Evolutionary conservation across 2,888 invertebrate genomes (phyloP).

Genomic region (Limnephilus rhombicus): DNA sequence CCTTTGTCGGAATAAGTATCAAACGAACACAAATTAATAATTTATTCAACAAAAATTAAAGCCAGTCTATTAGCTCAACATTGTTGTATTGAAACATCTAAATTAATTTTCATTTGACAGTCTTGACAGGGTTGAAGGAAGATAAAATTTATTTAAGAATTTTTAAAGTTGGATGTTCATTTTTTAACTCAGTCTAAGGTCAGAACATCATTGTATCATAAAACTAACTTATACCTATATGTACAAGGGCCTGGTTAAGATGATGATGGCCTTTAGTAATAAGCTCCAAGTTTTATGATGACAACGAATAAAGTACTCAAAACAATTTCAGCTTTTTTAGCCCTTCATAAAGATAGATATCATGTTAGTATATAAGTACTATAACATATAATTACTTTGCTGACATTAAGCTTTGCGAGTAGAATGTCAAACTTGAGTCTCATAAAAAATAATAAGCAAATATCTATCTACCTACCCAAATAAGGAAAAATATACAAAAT

Average conservation of each 20-base stretch:
- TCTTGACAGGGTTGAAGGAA: not conserved
- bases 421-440: not conserved
- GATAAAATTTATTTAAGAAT: not conserved
- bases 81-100: conserved; percentile 64
- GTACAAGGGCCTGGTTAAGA: not conserved
- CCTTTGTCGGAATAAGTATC: conserved; percentile 56
- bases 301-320: not conserved
- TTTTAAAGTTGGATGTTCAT: not conserved
- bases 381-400: not conserved
- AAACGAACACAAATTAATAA: conserved; percentile 40
- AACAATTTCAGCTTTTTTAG: not conserved
- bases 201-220: not conserved
- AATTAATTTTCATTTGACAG: conserved; percentile 51
- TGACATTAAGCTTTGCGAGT: not conserved
- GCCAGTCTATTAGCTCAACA: conserved; percentile 53
- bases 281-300: not conserved
- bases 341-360: not conserved
- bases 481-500: not conserved
- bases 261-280: not conserved
- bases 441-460: not conserved
- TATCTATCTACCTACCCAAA: not conserved
- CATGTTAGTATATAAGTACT: not conserved
- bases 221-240: not conserved
- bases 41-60: conserved; percentile 49
- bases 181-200: not conserved